phyloP scores from a whole-genome alignment of 2,888 invertebrate genomes.

The Hypomecis punctinalis region DNA sequence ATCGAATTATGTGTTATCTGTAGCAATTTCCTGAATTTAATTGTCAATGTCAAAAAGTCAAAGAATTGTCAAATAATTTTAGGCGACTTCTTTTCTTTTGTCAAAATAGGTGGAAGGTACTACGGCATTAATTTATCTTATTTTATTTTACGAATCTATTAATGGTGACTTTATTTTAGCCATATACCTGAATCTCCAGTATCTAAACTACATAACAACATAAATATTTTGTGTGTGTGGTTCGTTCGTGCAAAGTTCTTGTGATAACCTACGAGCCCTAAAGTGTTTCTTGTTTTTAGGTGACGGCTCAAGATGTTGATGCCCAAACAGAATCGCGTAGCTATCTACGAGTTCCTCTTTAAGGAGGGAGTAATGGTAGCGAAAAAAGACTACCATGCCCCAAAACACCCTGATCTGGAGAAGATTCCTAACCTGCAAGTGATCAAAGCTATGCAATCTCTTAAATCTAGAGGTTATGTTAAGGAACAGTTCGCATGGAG shows the following conservation, averaged over 20 bases:
- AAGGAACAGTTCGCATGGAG: conserved; percentile 99
- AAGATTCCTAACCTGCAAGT: conserved; percentile 98
- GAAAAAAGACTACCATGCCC: conserved; percentile 98
- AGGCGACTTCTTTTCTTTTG: conserved; percentile 52
- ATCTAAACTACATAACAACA: conserved; percentile 4
- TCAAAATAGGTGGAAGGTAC: conserved; percentile 61
- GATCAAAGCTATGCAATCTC: conserved; percentile 98
- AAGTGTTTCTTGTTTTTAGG: conserved; percentile 69
- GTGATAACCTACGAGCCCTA: conserved; percentile 56
- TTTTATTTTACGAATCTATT: conserved; percentile 49
- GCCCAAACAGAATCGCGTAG: conserved; percentile 98
- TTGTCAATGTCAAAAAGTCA: conserved; percentile 28
- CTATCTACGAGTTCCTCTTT: conserved; percentile 99
- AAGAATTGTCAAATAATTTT: conserved; percentile 17
- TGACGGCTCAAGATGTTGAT: conserved; percentile 96
- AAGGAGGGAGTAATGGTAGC: conserved; percentile 99
- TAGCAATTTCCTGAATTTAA: neutral
- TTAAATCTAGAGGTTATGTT: conserved; percentile 98
- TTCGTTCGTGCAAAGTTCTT: conserved; percentile 38
- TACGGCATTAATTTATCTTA: conserved; percentile 47
- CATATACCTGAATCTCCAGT: neutral
- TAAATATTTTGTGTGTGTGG: conserved; percentile 47
- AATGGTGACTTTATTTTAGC: conserved; percentile 25
- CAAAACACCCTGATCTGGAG: conserved; percentile 98
- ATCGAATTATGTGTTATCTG: too few species aligned